Conservation (phyloP, 1,140 invertebrate species). For the Anastatus disparis region DNA sequence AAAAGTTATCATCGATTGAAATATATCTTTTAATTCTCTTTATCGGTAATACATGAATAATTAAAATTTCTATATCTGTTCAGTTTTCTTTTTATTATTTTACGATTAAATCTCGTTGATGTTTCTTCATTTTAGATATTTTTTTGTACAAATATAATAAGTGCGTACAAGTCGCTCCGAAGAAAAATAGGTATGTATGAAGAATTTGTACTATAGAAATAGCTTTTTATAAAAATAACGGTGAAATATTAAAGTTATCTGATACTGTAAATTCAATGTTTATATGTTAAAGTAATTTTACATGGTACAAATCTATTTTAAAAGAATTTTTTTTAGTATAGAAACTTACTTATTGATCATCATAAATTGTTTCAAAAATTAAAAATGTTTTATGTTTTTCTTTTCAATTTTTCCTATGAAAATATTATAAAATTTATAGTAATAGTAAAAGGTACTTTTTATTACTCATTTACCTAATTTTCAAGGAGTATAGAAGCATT, state of each 20-base stretch:
- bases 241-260: slow-evolving; percentile 8
- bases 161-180: not conserved
- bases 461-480: slow-evolving; percentile 22
- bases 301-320: slow-evolving; percentile 14
- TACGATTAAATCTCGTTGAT: not conserved
- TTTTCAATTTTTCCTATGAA: slow-evolving; percentile 31
- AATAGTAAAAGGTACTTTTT: slow-evolving; percentile 2
- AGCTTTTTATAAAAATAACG: slow-evolving; percentile 27
- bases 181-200: slow-evolving; percentile 39
- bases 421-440: slow-evolving; percentile 29
- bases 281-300: not conserved
- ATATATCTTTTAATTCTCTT: slow-evolving; percentile 47
- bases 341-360: not conserved
- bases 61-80: slow-evolving; percentile 20
- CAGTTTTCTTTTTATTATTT: not conserved
- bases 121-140: slow-evolving; percentile 13
- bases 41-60: slow-evolving; percentile 41
- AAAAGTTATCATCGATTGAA: slow-evolving; percentile 42
- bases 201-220: slow-evolving; percentile 26
- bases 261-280: not conserved
- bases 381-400: slow-evolving; percentile 11
- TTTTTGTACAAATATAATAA: slow-evolving; percentile 29
- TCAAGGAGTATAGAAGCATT: slow-evolving; percentile 5
- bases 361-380: not conserved
- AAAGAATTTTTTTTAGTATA: not conserved